Evolutionary conservation across 2,113 vertebrate species (phyloP).

Genomic region (Tetrao urogallus): DNA sequence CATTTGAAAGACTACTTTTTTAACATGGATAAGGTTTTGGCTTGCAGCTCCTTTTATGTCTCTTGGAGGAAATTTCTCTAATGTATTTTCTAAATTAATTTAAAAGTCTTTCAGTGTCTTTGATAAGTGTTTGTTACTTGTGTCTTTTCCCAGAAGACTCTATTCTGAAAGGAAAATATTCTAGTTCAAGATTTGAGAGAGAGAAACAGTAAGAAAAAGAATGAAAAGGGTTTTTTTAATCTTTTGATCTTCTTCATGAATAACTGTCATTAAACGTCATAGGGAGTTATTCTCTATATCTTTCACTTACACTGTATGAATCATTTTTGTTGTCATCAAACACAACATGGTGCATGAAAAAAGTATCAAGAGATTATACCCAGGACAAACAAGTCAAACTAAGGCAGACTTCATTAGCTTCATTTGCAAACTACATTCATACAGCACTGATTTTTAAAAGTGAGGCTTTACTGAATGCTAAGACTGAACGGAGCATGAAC

Average conservation of each 20-base stretch:
- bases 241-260: not conserved
- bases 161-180: not conserved
- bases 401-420: not conserved
- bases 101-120: constrained; percentile 37
- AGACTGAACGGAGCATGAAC: not conserved
- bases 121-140: constrained; percentile 1
- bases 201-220: not conserved
- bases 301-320: not conserved
- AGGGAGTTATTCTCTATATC: not conserved
- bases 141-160: not conserved
- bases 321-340: not conserved
- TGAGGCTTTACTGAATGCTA: not conserved
- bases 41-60: not conserved
- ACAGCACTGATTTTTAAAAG: not conserved
- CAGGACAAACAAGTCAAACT: not conserved
- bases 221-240: rapidly evolving
- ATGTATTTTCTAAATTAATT: constrained; percentile 59
- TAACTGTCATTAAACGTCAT: not conserved
- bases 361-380: not conserved
- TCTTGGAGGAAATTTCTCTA: constrained; percentile 18
- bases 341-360: not conserved
- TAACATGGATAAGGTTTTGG: not conserved
- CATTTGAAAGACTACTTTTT: constrained; percentile 31
- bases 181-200: not conserved
- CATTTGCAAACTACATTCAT: not conserved